Conservation (phyloP, 2,113 vertebrate genomes). For the Gymnocephalus cernua region DNA sequence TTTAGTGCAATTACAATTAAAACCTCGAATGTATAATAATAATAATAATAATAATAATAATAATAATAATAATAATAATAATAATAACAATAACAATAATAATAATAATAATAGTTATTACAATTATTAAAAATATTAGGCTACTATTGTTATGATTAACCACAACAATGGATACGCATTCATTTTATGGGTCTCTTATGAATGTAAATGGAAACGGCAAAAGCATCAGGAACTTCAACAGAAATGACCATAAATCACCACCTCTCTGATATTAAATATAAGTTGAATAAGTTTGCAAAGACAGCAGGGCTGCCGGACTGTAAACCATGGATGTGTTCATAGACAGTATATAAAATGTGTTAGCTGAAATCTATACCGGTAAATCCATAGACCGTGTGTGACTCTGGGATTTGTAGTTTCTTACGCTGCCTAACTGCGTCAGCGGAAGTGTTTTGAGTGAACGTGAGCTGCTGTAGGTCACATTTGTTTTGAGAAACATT, state of each 20-base stretch:
- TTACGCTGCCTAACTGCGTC: neutral
- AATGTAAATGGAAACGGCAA: neutral
- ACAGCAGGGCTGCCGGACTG: too few relatives aligned
- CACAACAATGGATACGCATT: neutral
- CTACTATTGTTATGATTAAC: neutral
- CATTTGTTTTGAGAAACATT: conserved; percentile 55
- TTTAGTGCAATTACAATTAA: neutral
- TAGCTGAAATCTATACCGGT: too few relatives aligned
- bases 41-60: neutral
- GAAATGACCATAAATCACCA: too few relatives aligned
- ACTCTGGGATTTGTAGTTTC: conserved; percentile 73
- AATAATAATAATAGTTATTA: neutral
- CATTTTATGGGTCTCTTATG: neutral
- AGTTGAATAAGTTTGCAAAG: too few relatives aligned
- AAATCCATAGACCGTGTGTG: too few relatives aligned
- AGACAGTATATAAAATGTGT: too few relatives aligned
- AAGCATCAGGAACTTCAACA: neutral
- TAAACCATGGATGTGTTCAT: too few relatives aligned
- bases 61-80: neutral
- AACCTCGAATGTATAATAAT: neutral
- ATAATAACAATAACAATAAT: neutral
- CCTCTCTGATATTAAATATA: neutral
- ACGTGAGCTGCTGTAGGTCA: conserved; percentile 50
- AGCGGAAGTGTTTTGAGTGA: conserved; percentile 72
- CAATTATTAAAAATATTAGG: neutral